These are phyloP conservation scores for Lepidocyrtinus sp. DNA, from an alignment of 2,888 invertebrate species.

Conservation along the genomic window DNA sequence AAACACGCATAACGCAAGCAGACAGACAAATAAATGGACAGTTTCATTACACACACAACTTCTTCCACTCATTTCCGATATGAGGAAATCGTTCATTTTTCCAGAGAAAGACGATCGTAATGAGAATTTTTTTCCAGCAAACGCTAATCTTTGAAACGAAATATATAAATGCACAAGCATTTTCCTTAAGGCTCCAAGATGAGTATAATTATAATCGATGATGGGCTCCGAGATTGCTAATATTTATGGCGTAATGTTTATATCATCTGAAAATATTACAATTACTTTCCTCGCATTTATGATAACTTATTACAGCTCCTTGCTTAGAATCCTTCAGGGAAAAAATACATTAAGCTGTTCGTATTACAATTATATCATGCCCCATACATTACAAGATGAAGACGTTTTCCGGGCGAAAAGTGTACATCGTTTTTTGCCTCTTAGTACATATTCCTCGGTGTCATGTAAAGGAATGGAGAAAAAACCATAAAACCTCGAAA, in stretches of 20 bases:
- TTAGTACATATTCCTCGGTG: neutral
- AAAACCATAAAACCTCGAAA: slow-evolving; percentile 39
- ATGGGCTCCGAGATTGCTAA: no score
- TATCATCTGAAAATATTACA: no score
- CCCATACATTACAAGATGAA: slow-evolving; percentile 37
- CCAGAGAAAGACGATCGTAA: no score
- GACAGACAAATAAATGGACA: slow-evolving; percentile 13
- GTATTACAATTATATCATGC: slow-evolving; percentile 31
- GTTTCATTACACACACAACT: slow-evolving; percentile 14
- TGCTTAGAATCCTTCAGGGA: slow-evolving; percentile 7
- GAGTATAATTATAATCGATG: no score
- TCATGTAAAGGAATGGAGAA: neutral
- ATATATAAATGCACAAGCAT: no score
- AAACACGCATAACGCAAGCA: slow-evolving; percentile 21
- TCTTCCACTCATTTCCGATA: neutral
- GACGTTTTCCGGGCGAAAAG: slow-evolving; percentile 48
- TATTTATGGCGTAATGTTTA: no score
- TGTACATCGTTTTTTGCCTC: slow-evolving; percentile 35
- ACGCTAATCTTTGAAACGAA: no score
- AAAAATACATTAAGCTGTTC: no score
- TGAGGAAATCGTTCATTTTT: neutral
- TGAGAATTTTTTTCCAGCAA: neutral
- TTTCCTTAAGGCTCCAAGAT: no score
- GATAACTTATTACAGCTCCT: no score
- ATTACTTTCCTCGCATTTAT: slow-evolving; percentile 29